Percentiles rank a stretch among this genome's conserved stretches.
Evolutionary conservation across 2,888 invertebrate genomes (phyloP).

Genomic region (Latrodectus hesperus): DNA sequence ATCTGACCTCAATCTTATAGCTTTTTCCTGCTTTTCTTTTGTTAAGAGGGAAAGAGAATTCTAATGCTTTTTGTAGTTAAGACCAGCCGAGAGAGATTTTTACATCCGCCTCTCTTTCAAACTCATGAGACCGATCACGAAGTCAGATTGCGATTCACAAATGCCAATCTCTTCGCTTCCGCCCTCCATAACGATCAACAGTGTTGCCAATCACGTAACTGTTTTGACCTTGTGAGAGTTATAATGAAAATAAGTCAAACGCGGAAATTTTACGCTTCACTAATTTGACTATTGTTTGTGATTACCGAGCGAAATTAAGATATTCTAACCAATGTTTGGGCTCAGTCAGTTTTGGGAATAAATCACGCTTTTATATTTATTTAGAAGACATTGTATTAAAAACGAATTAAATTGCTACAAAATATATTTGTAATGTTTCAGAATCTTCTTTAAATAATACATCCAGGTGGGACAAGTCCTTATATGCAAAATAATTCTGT

Average conservation of each 20-base stretch:
- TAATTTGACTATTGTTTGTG: background rate
- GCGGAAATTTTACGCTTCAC: conserved; percentile 28
- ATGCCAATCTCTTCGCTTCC: background rate
- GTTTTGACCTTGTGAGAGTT: conserved; percentile 26
- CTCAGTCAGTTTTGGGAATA: background rate
- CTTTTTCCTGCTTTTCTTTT: conserved; percentile 34
- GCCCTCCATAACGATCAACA: background rate
- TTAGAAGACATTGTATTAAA: too few species aligned
- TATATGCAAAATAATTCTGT: too few species aligned
- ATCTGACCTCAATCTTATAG: conserved; percentile 30
- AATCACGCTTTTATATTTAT: too few species aligned
- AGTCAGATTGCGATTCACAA: background rate
- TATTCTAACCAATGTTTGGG: too few species aligned
- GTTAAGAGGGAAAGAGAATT: conserved; percentile 2
- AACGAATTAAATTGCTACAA: too few species aligned
- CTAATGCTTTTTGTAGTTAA: conserved; percentile 5
- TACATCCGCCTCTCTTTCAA: conserved; percentile 44
- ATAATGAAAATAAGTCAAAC: conserved; percentile 13
- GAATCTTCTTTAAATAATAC: too few species aligned
- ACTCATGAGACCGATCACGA: conserved; percentile 2
- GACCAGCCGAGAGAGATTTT: background rate
- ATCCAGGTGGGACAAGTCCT: too few species aligned
- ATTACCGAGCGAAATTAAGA: too few species aligned
- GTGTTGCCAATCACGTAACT: conserved; percentile 2
- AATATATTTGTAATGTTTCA: too few species aligned